Evolutionary conservation across 2,113 vertebrate genomes (phyloP), one percentile per base, ranked within the genome.

Genomic region (Globicephala melas): DNA sequence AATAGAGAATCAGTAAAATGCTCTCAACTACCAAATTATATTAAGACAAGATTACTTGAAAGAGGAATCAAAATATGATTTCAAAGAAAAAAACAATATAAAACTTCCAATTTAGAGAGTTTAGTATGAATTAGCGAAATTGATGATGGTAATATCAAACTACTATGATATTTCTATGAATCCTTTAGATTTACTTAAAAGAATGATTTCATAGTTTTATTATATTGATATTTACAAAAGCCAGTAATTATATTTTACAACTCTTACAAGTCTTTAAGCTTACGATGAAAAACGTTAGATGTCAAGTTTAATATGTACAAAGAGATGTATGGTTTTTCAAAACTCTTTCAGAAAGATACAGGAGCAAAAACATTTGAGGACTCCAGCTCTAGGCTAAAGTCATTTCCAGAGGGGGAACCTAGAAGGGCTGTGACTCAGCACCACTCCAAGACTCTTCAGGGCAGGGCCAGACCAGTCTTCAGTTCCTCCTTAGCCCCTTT

Each of bases 1-100:
- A 82, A 70, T 7, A 82, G 62, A 26, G 23, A 38, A 71, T 36
- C 31, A 58, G 60, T 68, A 70, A 88, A 87, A 89, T 85, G 18
- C 4, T 87, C 91, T 53, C 38, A 60, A 55, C 93, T 47, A 93
- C 33, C 87, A 76, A 88, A 83, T 65, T 81, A 89, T 81, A 62
- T 82, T 74, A 93, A 82, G 13, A 82, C 41, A 68, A 87, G 70
- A 79, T 82, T 50, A 91, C 6, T 17, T 12, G 17, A 68, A 77
- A 95, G 20, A 70, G 36, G 36, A 70, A 77, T 87, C 5, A 8
- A 96, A 95, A 77, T 83, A 91, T 36, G 20, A 79, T 91, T 93
- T 79, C 71, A 53, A 70, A 84, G 38, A 55, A 38, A 89, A 73
- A 86, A 88, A 55, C 13, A 44, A 50, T 63, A 53, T 74, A 23